Evolutionary conservation across 1,140 invertebrate species (phyloP), one percentile per base, ranked within the genome.

Genomic region (Zeugodacus cucurbitae): DNA sequence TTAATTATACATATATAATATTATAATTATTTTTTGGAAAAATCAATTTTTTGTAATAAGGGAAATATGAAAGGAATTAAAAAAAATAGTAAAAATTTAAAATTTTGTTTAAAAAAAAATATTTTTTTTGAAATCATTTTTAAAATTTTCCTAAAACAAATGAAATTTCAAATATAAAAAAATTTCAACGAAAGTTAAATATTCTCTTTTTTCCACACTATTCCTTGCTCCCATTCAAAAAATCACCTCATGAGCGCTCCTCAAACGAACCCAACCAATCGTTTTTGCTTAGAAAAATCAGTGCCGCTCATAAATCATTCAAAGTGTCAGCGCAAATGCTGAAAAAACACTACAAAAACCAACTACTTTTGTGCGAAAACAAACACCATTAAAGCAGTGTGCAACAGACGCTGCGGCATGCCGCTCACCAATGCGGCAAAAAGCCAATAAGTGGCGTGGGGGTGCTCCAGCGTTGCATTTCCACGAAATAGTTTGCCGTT

Each of bases 321-420:
- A 82, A 82, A 82, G 74, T 82, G 74, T 82, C 74, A 82, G 74
- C 74, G 41, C 32, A 54, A n/a, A 74, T 44, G 41, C 34, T 3
- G 11, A 57, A 11, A 74, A 74, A 3, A 41, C 34, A n/a, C 29
- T n/a, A 74, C 74, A 48, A 82, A 82, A 82, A 82, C 74, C 74
- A 82, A 82, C 74, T 82, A 82, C 74, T 82, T 48, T 82, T 34
- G 74, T 82, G 34, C 44, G n/a, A 82, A 82, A 82, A 82, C 74
- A 82, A 82, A 82, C 41, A 82, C 8, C 74, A 29, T 82, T 82
- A 44, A 82, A 82, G n/a, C 44, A 26, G 7, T 54, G 14, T 54
- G 48, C 48, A 82, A 82, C 37, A 82, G 37, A 26, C 74, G 26
- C 26, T 48, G 74, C 41, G 41, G 34, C 4, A 67, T 41, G 70